phyloP scores from a whole-genome alignment of 2,113 vertebrate genomes.

The Colossoma macropomum region DNA sequence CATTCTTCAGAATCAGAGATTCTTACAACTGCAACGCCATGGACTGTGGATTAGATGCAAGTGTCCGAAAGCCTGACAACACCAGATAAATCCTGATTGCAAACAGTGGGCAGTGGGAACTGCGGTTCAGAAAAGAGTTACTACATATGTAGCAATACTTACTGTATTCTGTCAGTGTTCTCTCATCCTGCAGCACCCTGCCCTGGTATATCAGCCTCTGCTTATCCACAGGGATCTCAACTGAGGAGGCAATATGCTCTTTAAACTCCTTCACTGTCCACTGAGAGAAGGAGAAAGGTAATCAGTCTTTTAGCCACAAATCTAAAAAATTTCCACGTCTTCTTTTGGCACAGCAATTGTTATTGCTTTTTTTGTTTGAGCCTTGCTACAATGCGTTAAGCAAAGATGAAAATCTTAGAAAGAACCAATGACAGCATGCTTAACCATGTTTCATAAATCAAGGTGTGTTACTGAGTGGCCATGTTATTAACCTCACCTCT shows the following conservation, averaged over 20 bases:
- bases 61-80: too few relatives aligned
- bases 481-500: constrained; percentile 77
- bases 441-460: too few relatives aligned
- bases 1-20: neutral
- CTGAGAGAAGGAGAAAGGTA: constrained; percentile 63
- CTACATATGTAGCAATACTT: constrained; percentile 56
- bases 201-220: constrained; percentile 94
- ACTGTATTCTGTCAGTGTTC: constrained; percentile 91
- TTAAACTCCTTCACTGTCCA: constrained; percentile 92
- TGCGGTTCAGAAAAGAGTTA: neutral
- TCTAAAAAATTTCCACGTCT: too few relatives aligned
- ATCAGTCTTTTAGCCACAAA: neutral
- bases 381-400: too few relatives aligned
- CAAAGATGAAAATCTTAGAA: too few relatives aligned
- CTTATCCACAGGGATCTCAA: constrained; percentile 89
- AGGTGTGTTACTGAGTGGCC: too few relatives aligned
- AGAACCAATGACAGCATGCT: too few relatives aligned
- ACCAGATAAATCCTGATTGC: too few relatives aligned
- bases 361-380: too few relatives aligned
- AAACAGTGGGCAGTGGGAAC: too few relatives aligned
- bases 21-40: neutral
- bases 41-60: neutral
- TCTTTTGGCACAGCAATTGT: too few relatives aligned
- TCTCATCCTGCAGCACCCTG: constrained; percentile 89
- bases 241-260: constrained; percentile 87